Percentiles rank a stretch among this genome's conserved stretches.
phyloP scores from a whole-genome alignment of 2,888 invertebrate genomes.

The Oligia strigilis region DNA sequence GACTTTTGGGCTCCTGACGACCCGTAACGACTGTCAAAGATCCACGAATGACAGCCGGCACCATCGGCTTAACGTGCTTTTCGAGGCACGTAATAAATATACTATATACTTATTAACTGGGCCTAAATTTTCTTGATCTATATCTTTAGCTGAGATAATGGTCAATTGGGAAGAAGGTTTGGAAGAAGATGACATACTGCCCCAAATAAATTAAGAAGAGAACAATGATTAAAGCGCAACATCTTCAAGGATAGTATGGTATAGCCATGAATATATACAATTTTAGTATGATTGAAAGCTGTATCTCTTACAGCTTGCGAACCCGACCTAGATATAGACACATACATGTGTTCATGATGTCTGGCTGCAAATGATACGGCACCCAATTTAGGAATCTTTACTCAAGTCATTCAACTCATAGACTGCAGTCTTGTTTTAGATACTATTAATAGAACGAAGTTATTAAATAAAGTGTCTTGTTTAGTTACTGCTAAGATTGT shows the following conservation, averaged over 20 bases:
- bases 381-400: slow-evolving; percentile 40
- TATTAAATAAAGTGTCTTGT: slow-evolving; percentile 10
- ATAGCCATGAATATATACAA: not conserved
- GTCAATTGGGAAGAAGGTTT: too few species aligned
- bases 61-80: too few species aligned
- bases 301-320: slow-evolving; percentile 53
- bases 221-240: not conserved
- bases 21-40: not conserved
- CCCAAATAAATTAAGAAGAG: not conserved
- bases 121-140: too few species aligned
- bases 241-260: not conserved
- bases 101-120: too few species aligned
- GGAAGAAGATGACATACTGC: not conserved
- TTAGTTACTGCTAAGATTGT: not conserved
- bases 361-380: slow-evolving; percentile 48
- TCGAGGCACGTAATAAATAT: too few species aligned
- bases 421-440: slow-evolving; percentile 10
- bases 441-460: slow-evolving; percentile 31
- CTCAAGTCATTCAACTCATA: slow-evolving; percentile 45
- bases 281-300: slow-evolving; percentile 41
- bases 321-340: slow-evolving; percentile 45
- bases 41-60: too few species aligned
- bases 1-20: not conserved
- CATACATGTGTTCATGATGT: slow-evolving; percentile 46
- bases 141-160: not conserved